Evolutionary conservation across 2,113 vertebrate species (phyloP).

Genomic region (Fregata magnificens): DNA sequence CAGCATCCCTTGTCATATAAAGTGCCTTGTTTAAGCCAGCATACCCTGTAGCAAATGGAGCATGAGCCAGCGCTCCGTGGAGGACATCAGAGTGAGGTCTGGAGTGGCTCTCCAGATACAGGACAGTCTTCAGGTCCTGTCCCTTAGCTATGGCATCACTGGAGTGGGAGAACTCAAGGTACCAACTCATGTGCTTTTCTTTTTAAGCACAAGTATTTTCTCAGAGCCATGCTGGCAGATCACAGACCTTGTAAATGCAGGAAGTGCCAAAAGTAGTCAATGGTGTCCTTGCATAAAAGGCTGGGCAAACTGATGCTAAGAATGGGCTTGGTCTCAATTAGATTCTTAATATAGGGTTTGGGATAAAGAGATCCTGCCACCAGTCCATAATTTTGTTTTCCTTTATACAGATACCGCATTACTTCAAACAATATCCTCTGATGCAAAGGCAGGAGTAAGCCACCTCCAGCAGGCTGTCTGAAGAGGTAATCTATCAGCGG

Average conservation of each 20-base stretch:
- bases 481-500: background rate
- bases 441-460: background rate
- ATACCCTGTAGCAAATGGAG: background rate
- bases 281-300: background rate
- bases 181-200: background rate
- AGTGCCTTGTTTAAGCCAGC: background rate
- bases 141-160: too few species aligned
- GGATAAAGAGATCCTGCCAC: background rate
- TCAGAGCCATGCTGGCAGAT: background rate
- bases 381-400: background rate
- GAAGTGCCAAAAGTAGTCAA: background rate
- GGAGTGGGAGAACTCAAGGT: background rate
- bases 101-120: background rate
- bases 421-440: background rate
- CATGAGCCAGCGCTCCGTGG: accelerated
- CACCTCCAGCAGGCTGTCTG: background rate
- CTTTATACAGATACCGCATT: background rate
- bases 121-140: background rate
- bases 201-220: background rate
- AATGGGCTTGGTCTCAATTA: background rate
- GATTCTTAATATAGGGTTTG: background rate
- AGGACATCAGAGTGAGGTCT: background rate
- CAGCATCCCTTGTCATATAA: background rate
- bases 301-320: background rate
- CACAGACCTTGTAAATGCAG: background rate